phyloP scores from a whole-genome alignment of 2,113 vertebrate species.

The Pongo pygmaeus region DNA sequence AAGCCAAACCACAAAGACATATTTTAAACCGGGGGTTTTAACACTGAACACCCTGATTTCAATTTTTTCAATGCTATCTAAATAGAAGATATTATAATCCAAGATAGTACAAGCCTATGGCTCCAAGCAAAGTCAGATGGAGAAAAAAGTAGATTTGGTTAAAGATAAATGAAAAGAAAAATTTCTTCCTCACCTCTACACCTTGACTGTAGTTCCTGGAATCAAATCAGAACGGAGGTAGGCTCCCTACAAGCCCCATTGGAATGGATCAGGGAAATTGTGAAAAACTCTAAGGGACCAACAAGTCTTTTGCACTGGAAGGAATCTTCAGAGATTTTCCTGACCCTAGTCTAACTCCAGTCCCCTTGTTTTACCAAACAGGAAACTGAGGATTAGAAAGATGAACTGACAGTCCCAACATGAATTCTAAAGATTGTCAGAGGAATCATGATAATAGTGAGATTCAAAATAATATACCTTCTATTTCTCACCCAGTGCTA shows the following conservation, averaged over 20 bases:
- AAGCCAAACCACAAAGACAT: slow-evolving; percentile 41
- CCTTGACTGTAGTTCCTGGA: not conserved
- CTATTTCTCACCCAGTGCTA: not conserved
- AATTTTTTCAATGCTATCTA: slow-evolving; percentile 22
- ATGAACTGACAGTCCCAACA: not conserved
- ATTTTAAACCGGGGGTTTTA: slow-evolving; percentile 41
- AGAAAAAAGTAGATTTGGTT: not conserved
- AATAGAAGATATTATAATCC: slow-evolving; percentile 18
- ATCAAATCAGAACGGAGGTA: not conserved
- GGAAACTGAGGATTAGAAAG: not conserved
- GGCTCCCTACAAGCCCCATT: not conserved
- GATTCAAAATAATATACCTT: not conserved
- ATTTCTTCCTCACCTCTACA: not conserved
- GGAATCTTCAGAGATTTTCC: not conserved
- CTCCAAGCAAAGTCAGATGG: slow-evolving; percentile 11
- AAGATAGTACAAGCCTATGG: not conserved
- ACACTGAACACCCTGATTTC: slow-evolving; percentile 5
- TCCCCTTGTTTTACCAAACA: not conserved
- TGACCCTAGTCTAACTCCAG: not conserved
- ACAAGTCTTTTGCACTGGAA: not conserved
- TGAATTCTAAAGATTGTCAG: slow-evolving; percentile 5
- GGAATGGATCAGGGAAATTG: not conserved
- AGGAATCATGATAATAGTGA: not conserved
- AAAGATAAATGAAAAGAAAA: slow-evolving; percentile 20
- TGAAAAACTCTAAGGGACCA: not conserved